Evolutionary conservation across 2,113 vertebrate species (phyloP).

Genomic region (Amphiprion percula): DNA sequence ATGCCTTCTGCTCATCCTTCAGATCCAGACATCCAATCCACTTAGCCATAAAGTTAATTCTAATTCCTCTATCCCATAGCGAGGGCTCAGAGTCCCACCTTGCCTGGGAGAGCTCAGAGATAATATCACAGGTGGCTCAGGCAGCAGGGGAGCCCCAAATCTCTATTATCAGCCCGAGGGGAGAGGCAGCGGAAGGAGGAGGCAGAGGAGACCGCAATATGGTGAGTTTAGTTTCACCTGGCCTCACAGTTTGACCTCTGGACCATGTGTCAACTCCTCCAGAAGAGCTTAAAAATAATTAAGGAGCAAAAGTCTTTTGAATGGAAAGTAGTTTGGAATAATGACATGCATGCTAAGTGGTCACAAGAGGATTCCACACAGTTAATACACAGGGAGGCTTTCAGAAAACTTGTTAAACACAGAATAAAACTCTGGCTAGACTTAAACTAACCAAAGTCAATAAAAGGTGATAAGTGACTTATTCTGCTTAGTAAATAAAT

Average conservation of each 20-base stretch:
- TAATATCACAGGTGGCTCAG: slow-evolving; percentile 86
- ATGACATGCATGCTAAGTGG: slow-evolving; percentile 50
- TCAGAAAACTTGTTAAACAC: neutral
- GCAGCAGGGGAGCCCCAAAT: slow-evolving; percentile 80
- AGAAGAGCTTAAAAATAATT: slow-evolving; percentile 86
- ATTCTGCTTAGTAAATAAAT: too few species aligned
- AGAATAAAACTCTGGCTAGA: too few species aligned
- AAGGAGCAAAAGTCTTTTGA: slow-evolving; percentile 73
- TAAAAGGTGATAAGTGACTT: too few species aligned
- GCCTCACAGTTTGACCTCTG: slow-evolving; percentile 88
- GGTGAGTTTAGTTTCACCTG: slow-evolving; percentile 86
- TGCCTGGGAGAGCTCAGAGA: slow-evolving; percentile 69
- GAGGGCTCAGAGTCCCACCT: slow-evolving; percentile 70
- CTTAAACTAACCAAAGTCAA: too few species aligned
- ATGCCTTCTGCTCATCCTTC: slow-evolving; percentile 56
- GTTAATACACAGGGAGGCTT: neutral
- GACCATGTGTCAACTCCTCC: slow-evolving; percentile 79
- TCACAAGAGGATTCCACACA: neutral
- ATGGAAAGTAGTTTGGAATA: slow-evolving; percentile 44
- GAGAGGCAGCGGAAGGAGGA: slow-evolving; percentile 75
- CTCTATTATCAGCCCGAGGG: slow-evolving; percentile 82
- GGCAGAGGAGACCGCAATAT: slow-evolving; percentile 82
- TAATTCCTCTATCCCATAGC: slow-evolving; percentile 63
- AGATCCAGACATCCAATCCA: slow-evolving; percentile 52
- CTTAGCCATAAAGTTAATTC: slow-evolving; percentile 72